Base-by-base conservation (phyloP, 2,113 vertebrate genomes). In the Oncorhynchus gorbuscha region DNA sequence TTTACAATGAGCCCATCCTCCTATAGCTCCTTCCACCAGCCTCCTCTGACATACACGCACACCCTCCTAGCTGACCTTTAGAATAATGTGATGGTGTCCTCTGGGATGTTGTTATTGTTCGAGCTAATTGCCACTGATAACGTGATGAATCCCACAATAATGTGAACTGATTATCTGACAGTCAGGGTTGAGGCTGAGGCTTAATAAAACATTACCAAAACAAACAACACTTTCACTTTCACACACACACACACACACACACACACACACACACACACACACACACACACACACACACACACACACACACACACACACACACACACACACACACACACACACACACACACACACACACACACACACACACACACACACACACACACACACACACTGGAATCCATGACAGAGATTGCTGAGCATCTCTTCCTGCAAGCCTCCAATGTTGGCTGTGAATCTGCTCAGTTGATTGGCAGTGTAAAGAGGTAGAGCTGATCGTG, bases 201-300 rank as follows among this genome's bases (percentile, higher is more conserved):
- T 79, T 77, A 82, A 77, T 79, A 69, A 81, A 81, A 64, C 69
- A 80, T 85, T 77, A 71, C 24, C 32, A 62, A 61, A 64, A 76
- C 66, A 81, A 70, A 78, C 73, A 69, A 68, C 20, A 59, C 55
- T 45, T 9, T 8, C 39, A 45, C 35, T 28, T 28, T 28, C 28
- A 39, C 39, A 39, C 39, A 9, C 39, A 39, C 39, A 39, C 39
- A 39, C 39, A 39, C 39, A 39, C 39, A 39, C 39, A 39, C 39
- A 45, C 39, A 45, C 39, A 45, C 39, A 3, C 39, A 45, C 39
- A 11, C 59, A 24, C 59, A 61, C 24, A 20, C 39, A 77, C 39
- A 39, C 39, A 39, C 39, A 39, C 39, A 39, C 39, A 45, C 39
- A 45, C 39, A 45, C 39, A 11, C 39, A 45, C 39, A 11, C 59